Conservation (phyloP, 2,113 vertebrate genomes). For the Apteryx mantelli region DNA sequence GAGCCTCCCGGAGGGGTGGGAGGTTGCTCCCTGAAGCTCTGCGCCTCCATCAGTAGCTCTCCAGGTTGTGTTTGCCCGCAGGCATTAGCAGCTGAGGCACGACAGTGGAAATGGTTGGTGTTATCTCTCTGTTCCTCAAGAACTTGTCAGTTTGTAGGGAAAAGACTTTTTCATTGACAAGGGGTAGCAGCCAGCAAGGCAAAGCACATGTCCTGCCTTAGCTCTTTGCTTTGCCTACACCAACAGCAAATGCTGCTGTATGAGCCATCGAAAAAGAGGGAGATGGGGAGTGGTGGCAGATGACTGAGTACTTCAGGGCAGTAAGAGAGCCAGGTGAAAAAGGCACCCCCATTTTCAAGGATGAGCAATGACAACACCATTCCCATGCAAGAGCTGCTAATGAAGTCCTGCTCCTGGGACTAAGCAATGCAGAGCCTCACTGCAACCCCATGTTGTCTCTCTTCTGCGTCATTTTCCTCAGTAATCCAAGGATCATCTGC, state of each 20-base stretch:
- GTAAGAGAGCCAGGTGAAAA: background rate
- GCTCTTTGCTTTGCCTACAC: background rate
- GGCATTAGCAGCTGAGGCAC: background rate
- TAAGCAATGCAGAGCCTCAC: background rate
- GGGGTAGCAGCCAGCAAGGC: background rate
- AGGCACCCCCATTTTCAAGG: background rate
- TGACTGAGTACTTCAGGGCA: background rate
- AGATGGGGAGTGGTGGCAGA: background rate
- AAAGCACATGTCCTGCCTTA: background rate
- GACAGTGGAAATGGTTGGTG: background rate
- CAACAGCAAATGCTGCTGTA: background rate
- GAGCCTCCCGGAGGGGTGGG: too few relatives aligned
- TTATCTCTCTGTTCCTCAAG: background rate
- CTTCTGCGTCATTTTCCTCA: background rate
- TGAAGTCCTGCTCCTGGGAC: background rate
- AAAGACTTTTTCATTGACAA: background rate
- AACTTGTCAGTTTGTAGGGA: background rate
- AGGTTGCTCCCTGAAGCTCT: too few relatives aligned
- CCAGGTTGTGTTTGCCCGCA: too few relatives aligned
- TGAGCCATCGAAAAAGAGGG: background rate
- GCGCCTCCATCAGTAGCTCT: too few relatives aligned
- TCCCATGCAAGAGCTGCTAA: background rate
- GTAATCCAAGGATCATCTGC: background rate
- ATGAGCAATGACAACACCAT: background rate
- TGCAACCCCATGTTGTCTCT: background rate